Conservation (phyloP, 2,113 vertebrate genomes). For the Elephas maximus region DNA sequence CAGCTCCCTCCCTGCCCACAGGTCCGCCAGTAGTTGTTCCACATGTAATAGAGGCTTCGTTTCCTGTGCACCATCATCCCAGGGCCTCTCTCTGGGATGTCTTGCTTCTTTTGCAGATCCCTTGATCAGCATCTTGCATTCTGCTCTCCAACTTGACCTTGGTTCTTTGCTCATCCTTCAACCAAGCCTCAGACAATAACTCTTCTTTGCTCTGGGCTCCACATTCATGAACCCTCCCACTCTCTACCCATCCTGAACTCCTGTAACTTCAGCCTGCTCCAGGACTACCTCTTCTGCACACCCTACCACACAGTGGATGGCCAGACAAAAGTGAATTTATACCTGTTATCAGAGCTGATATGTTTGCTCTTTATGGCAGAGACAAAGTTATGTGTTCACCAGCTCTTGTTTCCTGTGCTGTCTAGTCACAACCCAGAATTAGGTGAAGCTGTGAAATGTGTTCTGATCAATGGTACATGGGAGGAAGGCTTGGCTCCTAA, state of each 20-base stretch:
- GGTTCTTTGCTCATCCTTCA: not conserved
- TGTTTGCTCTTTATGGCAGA: not conserved
- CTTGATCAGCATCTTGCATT: not conserved
- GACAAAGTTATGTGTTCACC: not conserved
- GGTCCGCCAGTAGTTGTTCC: no score
- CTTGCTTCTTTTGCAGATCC: not conserved
- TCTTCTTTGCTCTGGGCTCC: not conserved
- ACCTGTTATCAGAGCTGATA: not conserved
- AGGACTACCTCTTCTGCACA: not conserved
- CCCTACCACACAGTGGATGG: no score
- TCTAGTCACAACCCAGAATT: not conserved
- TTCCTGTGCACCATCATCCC: not conserved
- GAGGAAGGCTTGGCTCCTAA: not conserved
- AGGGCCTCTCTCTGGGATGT: not conserved
- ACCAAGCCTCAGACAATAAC: not conserved
- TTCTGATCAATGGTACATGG: not conserved
- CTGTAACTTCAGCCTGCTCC: not conserved
- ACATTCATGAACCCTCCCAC: not conserved
- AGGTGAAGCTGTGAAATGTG: not conserved
- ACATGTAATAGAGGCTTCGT: not conserved
- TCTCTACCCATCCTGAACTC: not conserved
- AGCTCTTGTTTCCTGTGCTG: not conserved
- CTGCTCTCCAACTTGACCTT: not conserved
- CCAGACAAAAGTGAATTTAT: not conserved
- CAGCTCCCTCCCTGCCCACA: not conserved